Base-by-base conservation (phyloP, 1,140 invertebrate species). In the Linepithema humile region DNA sequence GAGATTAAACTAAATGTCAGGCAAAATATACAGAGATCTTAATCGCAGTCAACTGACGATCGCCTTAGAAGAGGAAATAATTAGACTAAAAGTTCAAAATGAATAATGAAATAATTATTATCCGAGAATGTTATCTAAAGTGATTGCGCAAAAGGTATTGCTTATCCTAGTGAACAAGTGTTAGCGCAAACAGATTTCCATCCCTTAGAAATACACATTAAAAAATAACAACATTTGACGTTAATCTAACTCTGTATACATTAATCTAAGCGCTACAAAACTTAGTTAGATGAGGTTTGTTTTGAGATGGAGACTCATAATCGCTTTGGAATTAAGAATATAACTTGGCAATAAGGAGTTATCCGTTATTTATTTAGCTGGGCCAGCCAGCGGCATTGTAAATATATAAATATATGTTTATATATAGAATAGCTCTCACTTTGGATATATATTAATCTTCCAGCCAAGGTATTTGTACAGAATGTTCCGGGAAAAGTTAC, bases 381-480 rank as follows among this genome's bases (percentile, higher is more conserved):
- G 91, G 72, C 91, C 91, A 91, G 92, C 91, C 92, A 92, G 91
- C 53, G 29, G 26, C 40, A 77, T 84, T 69, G 85, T 86, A 82
- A 83, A 88, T 86, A 86, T 85, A 86, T 88, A 88, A 86, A 87
- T 83, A 90, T 90, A 88, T 86, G 69, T 77, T 84, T 88, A 60
- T 88, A 89, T 48, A 69, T 86, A 89, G 83, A 83, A 89, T 87
- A 89, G 67, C 74, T 89, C 74, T 86, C 72, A 65, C 78, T 88
- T 82, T 85, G 48, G 35, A 55, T 78, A 50, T 48, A 85, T 86
- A 89, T 85, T 75, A 57, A 87, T 78, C 72, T 83, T 88, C 57
- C 72, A 86, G 80, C 78, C 85, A 90, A 86, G 73, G 74, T 84
- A 87, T 83, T 82, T 84, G 55, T 64, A 35, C 57, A 15, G 9